Evolutionary conservation across 2,113 vertebrate genomes (phyloP).

Genomic region (Strix uralensis): DNA sequence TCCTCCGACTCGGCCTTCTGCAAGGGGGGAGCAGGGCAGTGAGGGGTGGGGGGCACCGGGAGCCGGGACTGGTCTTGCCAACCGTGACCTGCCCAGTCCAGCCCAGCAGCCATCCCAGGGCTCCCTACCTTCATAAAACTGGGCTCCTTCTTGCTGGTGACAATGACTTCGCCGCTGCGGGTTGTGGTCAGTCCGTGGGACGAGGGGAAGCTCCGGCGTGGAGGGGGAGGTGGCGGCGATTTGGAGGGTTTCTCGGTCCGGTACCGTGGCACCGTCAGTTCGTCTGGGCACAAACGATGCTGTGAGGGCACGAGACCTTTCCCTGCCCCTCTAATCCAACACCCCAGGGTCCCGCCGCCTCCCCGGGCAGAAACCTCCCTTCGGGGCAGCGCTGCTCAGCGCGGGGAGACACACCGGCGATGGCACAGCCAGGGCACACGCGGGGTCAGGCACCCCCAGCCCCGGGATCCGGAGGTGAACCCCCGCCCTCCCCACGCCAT

Average conservation of each 20-base stretch:
- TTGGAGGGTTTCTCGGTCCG: conserved; percentile 97
- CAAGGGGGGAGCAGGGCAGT: background rate
- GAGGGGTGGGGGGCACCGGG: background rate
- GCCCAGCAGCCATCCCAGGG: background rate
- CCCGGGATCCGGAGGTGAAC: fast-evolving
- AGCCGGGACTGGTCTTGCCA: fast-evolving
- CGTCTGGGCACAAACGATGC: conserved; percentile 74
- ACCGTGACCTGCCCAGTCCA: background rate
- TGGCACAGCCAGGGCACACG: fast-evolving
- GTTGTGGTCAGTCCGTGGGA: conserved; percentile 89
- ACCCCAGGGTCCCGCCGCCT: background rate
- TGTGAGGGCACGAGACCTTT: background rate
- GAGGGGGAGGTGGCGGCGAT: conserved; percentile 91
- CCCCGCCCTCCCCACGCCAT: background rate
- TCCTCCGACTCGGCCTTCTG: conserved; percentile 94
- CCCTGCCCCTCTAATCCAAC: background rate
- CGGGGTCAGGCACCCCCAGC: background rate
- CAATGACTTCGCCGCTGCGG: conserved; percentile 90
- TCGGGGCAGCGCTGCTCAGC: fast-evolving
- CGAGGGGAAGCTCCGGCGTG: conserved; percentile 93
- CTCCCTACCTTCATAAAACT: conserved; percentile 74
- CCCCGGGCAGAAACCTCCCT: background rate
- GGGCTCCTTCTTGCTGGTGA: conserved; percentile 87
- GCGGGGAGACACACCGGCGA: background rate
- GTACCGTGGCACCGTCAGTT: conserved; percentile 91